Evolutionary conservation across 2,888 invertebrate species (phyloP).

Genomic region (Dolichomitus sp.): DNA sequence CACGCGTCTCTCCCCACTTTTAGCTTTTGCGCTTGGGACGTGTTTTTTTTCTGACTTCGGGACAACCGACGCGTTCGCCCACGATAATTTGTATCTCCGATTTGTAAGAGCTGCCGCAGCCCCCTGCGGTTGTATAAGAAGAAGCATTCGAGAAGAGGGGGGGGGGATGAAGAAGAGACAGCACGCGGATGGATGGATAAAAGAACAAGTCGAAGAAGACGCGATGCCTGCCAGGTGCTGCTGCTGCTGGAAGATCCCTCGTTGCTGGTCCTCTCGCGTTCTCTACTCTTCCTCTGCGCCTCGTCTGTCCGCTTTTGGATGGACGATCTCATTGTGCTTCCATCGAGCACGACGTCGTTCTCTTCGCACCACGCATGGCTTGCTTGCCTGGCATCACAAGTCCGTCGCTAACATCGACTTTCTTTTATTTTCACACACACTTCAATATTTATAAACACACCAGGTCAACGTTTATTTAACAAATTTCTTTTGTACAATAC

Average conservation of each 20-base stretch:
- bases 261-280: conserved; percentile 29
- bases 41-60: conserved; percentile 40
- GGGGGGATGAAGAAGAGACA: conserved; percentile 37
- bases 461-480: too few species aligned
- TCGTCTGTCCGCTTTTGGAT: conserved; percentile 54
- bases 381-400: neutral
- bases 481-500: too few species aligned
- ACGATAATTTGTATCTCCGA: conserved; percentile 81
- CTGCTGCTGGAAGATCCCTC: conserved; percentile 28
- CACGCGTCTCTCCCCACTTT: conserved; percentile 24
- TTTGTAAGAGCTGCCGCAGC: conserved; percentile 71
- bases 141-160: neutral
- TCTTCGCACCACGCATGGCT: conserved; percentile 19
- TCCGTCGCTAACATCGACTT: neutral
- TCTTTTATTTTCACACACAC: neutral
- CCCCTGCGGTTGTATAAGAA: conserved; percentile 7
- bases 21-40: conserved; percentile 8
- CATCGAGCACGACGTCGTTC: conserved; percentile 27
- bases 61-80: conserved; percentile 48
- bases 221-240: conserved; percentile 64
- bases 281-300: neutral
- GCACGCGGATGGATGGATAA: conserved; percentile 57
- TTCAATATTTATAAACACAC: neutral
- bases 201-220: conserved; percentile 56
- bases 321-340: conserved; percentile 66